Evolutionary conservation across 1,140 invertebrate species (phyloP).

Genomic region (Bombus picipes): DNA sequence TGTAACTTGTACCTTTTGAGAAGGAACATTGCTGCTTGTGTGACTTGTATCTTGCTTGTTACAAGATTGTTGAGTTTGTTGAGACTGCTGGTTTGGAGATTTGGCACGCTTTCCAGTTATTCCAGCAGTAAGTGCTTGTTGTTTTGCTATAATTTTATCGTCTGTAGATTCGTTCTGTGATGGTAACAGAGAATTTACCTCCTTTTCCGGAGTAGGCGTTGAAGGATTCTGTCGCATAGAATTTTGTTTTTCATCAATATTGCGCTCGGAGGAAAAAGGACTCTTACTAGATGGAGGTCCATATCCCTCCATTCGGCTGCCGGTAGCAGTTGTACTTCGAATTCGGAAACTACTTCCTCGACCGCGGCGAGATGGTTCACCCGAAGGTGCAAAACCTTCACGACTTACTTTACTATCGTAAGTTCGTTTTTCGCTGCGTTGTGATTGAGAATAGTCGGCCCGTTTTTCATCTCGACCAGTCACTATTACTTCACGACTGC

Average conservation of each 20-base stretch:
- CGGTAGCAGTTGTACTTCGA: slow-evolving; percentile 76
- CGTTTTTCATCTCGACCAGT: slow-evolving; percentile 77
- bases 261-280: slow-evolving; percentile 84
- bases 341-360: slow-evolving; percentile 86
- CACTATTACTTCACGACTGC: slow-evolving; percentile 79
- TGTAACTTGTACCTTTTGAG: slow-evolving; percentile 61
- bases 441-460: slow-evolving; percentile 62
- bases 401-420: slow-evolving; percentile 79
- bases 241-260: slow-evolving; percentile 78
- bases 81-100: slow-evolving; percentile 69
- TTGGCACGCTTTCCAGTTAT: slow-evolving; percentile 83
- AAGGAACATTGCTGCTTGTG: slow-evolving; percentile 1
- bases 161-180: slow-evolving; percentile 81
- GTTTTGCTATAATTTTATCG: slow-evolving; percentile 88
- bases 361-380: slow-evolving; percentile 91
- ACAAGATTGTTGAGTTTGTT: slow-evolving; percentile 61
- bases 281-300: slow-evolving; percentile 90
- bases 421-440: slow-evolving; percentile 73
- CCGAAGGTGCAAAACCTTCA: slow-evolving; percentile 89
- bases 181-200: slow-evolving; percentile 49
- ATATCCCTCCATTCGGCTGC: slow-evolving; percentile 87
- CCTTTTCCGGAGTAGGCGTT: slow-evolving; percentile 77
- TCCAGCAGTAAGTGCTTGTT: slow-evolving; percentile 86
- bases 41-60: slow-evolving; percentile 68
- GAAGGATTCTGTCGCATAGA: slow-evolving; percentile 66